Conservation (phyloP, 1,140 invertebrate species). For the Mamestra configurata region DNA sequence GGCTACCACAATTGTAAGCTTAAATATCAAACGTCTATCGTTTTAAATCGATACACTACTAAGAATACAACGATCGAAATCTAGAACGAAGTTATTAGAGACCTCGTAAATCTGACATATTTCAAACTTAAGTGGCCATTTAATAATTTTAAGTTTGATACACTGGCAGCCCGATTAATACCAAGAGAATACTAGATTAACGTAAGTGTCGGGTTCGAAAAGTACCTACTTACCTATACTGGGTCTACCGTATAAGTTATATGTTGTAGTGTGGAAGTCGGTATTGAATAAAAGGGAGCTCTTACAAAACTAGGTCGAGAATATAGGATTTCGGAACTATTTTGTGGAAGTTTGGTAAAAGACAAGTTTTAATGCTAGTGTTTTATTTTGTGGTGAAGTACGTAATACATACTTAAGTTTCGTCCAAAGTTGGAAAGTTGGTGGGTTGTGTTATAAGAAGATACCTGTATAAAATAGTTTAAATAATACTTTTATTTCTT, state of each 20-base stretch:
- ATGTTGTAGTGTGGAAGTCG: neutral
- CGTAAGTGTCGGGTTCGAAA: neutral
- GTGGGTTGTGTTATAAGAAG: no score
- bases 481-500: no score
- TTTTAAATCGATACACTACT: conserved; percentile 1
- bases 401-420: neutral
- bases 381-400: conserved; percentile 2
- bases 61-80: conserved; percentile 7
- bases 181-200: conserved; percentile 16
- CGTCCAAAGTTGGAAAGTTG: no score
- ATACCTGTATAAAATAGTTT: no score
- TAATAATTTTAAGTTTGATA: conserved; percentile 2
- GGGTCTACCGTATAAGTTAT: conserved; percentile 14
- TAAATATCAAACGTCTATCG: neutral
- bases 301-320: conserved; percentile 22
- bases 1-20: neutral
- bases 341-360: conserved; percentile 12
- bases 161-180: conserved; percentile 1
- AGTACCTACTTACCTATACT: conserved; percentile 5
- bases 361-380: neutral
- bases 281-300: conserved; percentile 25
- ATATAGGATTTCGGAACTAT: conserved; percentile 25
- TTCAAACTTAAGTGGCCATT: conserved; percentile 14
- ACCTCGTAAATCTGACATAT: conserved; percentile 20
- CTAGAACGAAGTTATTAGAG: conserved; percentile 14